Percentiles rank a stretch among this genome's conserved stretches.
These are phyloP conservation scores for Odobenus rosmarus DNA, from an alignment of 2,113 vertebrate species.

Conservation along the genomic window DNA sequence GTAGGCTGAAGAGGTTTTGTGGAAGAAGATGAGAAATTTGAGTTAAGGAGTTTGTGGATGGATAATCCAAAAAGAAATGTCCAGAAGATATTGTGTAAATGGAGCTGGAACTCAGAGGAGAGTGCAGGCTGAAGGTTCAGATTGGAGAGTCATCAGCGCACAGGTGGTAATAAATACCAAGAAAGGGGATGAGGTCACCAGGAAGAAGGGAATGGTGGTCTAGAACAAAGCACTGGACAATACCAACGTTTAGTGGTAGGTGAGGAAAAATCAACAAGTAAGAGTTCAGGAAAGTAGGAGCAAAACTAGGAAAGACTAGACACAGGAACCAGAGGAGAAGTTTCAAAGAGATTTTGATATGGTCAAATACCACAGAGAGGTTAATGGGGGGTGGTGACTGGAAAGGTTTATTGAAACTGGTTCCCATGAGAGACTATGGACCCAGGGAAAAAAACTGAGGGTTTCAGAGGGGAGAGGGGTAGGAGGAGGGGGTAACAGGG, in stretches of 20 bases:
- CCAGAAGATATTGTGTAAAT: not conserved
- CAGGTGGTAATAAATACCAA: not conserved
- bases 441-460: too few relatives aligned
- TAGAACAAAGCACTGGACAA: not conserved
- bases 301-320: not conserved
- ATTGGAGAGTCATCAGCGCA: not conserved
- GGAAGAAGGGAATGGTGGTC: not conserved
- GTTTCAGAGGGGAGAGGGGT: too few relatives aligned
- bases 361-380: not conserved
- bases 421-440: not conserved
- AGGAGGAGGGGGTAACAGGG: too few relatives aligned
- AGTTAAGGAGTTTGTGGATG: not conserved
- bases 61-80: not conserved
- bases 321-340: not conserved
- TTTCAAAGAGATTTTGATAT: not conserved
- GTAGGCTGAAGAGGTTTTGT: not conserved
- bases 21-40: not conserved
- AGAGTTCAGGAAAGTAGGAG: not conserved
- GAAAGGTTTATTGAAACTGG: not conserved
- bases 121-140: not conserved
- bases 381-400: not conserved
- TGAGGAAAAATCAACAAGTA: not conserved
- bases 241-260: not conserved
- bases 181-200: not conserved
- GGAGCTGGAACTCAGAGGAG: not conserved